These are phyloP conservation scores for Drosophila siamana DNA, from an alignment of 2,888 invertebrate genomes.

Conservation along the genomic window DNA sequence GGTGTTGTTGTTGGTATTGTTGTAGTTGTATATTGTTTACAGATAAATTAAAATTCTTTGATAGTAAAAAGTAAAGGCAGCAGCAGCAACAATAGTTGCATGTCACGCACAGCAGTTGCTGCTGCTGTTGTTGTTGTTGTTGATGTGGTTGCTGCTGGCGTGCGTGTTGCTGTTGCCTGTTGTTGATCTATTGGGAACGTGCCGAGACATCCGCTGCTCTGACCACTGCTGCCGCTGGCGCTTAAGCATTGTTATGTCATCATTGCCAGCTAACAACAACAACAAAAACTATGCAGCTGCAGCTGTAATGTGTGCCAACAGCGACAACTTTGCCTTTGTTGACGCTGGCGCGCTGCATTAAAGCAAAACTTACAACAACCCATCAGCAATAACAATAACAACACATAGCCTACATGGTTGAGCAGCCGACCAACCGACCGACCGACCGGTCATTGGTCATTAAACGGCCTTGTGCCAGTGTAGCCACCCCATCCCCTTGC, in stretches of 20 bases:
- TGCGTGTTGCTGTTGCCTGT: constrained; percentile 32
- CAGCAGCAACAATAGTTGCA: constrained; percentile 48
- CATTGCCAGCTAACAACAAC: constrained; percentile 67
- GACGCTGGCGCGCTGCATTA: constrained; percentile 32
- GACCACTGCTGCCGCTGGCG: constrained; percentile 72
- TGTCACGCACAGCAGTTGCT: constrained; percentile 53
- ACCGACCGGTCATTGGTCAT: constrained; percentile 61
- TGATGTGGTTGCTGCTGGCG: constrained; percentile 30
- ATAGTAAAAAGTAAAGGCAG: constrained; percentile 63
- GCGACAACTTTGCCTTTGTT: constrained; percentile 46
- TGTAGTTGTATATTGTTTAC: constrained; percentile 65
- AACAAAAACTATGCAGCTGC: constrained; percentile 31
- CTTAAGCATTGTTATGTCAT: constrained; percentile 80
- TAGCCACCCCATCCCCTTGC: neutral
- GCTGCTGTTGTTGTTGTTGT: constrained; percentile 33
- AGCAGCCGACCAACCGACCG: constrained; percentile 7
- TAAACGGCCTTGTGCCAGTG: constrained; percentile 75
- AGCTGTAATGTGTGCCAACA: constrained; percentile 58
- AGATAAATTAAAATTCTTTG: constrained; percentile 79
- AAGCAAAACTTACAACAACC: constrained; percentile 53
- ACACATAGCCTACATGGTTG: constrained; percentile 60
- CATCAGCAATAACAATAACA: constrained; percentile 18
- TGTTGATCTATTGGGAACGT: constrained; percentile 78
- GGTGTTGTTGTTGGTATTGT: constrained; percentile 20
- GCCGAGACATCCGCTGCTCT: constrained; percentile 71